phyloP scores from a whole-genome alignment of 2,888 invertebrate species.

The Trypoxylon attenuatum region DNA sequence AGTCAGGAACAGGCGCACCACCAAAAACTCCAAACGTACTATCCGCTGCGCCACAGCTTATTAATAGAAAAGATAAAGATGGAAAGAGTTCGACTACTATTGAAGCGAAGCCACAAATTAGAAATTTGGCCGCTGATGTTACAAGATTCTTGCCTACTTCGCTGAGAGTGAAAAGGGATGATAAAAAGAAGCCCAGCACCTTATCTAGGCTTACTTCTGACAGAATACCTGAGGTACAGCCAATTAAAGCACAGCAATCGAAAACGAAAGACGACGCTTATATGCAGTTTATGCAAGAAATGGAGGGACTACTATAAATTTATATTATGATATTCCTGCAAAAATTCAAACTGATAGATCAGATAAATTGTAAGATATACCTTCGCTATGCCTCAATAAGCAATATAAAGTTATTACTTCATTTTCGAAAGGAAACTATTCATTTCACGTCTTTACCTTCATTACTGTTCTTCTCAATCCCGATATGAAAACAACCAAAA shows the following conservation, averaged over 20 bases:
- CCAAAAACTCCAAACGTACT: conserved; percentile 82
- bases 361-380: conserved; percentile 30
- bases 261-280: conserved; percentile 97
- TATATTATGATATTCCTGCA: conserved; percentile 17
- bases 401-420: conserved; percentile 20
- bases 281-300: conserved; percentile 98
- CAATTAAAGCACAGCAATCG: conserved; percentile 76
- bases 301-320: conserved; percentile 88
- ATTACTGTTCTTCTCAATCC: too few relatives aligned
- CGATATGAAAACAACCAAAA: too few relatives aligned
- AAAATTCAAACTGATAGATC: conserved; percentile 18
- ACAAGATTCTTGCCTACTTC: conserved; percentile 97
- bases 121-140: conserved; percentile 94
- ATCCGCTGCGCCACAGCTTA: conserved; percentile 88
- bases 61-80: conserved; percentile 82
- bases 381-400: conserved; percentile 11
- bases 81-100: conserved; percentile 86
- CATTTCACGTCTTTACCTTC: too few relatives aligned
- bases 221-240: conserved; percentile 76
- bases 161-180: conserved; percentile 91
- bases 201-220: conserved; percentile 59
- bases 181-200: conserved; percentile 79
- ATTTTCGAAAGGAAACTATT: too few relatives aligned
- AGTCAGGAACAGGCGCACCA: conserved; percentile 57
- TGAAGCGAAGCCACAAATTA: conserved; percentile 97